These are phyloP conservation scores for Salvelinus fontinalis DNA, from an alignment of 2,113 vertebrate species.

Conservation along the genomic window DNA sequence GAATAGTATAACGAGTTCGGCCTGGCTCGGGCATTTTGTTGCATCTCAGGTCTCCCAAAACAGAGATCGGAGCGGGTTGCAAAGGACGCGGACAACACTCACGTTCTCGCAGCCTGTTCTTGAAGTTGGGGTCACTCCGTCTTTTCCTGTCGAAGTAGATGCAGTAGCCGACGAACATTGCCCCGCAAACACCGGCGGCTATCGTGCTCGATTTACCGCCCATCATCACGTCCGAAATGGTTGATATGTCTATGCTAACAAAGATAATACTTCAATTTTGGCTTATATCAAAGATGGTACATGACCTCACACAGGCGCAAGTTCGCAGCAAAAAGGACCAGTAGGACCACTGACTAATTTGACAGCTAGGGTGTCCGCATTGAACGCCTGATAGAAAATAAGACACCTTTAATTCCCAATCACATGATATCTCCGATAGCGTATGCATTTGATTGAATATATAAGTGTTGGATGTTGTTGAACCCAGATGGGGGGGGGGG, in stretches of 20 bases:
- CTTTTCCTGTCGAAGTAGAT: constrained; percentile 93
- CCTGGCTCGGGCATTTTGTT: not conserved
- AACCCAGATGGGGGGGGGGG: too few species aligned
- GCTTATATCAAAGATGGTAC: not conserved
- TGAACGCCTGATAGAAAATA: constrained; percentile 25
- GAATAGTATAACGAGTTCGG: not conserved
- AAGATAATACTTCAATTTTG: not conserved
- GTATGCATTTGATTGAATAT: too few species aligned
- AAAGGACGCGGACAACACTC: constrained; percentile 67
- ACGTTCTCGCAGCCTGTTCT: constrained; percentile 90
- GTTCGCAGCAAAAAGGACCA: constrained; percentile 32
- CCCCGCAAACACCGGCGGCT: constrained; percentile 90
- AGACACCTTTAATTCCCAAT: too few species aligned
- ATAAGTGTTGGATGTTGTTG: too few species aligned
- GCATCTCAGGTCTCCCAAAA: not conserved
- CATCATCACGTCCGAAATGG: constrained; percentile 68
- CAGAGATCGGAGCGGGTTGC: too few species aligned
- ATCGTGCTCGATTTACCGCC: constrained; percentile 84
- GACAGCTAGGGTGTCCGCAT: constrained; percentile 8
- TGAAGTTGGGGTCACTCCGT: constrained; percentile 92
- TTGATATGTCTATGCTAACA: not conserved
- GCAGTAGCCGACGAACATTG: constrained; percentile 90
- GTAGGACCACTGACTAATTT: constrained; percentile 9
- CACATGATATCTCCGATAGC: too few species aligned
- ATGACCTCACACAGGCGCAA: constrained; percentile 22